phyloP scores from a whole-genome alignment of 2,113 vertebrate species.

The Pelecanus crispus region DNA sequence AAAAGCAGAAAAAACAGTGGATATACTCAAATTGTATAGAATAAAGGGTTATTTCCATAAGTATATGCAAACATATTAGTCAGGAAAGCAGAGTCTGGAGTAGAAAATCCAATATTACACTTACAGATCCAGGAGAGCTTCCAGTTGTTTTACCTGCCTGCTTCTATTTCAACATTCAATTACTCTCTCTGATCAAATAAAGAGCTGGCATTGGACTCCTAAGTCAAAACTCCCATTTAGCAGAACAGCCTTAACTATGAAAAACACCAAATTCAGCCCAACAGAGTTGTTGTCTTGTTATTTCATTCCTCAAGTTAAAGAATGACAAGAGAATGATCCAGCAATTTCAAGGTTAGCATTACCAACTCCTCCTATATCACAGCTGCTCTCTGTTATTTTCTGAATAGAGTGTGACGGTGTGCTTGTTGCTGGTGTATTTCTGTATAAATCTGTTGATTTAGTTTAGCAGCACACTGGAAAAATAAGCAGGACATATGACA shows the following conservation, averaged over 20 bases:
- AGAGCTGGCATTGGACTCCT: neutral
- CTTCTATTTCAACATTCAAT: neutral
- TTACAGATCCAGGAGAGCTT: neutral
- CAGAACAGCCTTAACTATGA: neutral
- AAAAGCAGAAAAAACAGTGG: neutral
- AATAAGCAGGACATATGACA: neutral
- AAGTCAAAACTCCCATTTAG: neutral
- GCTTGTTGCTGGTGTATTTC: neutral
- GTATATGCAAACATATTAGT: neutral
- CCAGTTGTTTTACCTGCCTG: neutral
- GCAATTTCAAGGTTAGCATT: neutral
- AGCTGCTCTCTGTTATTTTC: neutral
- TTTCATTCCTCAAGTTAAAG: neutral
- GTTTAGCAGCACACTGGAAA: neutral
- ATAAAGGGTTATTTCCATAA: neutral
- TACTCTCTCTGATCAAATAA: neutral
- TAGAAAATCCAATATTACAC: neutral
- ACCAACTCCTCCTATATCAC: neutral
- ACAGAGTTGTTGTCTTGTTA: neutral
- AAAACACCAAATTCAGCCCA: neutral
- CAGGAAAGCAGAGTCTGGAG: neutral
- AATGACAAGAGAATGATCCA: neutral
- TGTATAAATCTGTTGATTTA: neutral
- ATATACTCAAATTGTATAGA: neutral
- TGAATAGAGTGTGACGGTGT: neutral